phyloP scores from a whole-genome alignment of 2,113 vertebrate species.

The Cololabis saira region DNA sequence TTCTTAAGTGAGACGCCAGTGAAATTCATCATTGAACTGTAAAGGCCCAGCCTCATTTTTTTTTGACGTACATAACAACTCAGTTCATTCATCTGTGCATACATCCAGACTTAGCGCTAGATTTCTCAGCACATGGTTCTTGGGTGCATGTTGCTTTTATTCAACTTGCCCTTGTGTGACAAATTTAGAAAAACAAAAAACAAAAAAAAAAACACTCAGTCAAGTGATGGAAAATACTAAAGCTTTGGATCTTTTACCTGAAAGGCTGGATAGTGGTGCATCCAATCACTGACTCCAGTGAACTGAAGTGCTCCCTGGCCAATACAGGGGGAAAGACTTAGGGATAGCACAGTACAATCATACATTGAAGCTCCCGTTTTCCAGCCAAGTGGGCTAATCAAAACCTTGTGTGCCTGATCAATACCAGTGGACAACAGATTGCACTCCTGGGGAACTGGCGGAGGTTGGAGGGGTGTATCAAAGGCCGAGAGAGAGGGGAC shows the following conservation, averaged over 20 bases:
- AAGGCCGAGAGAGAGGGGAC: conserved; percentile 39
- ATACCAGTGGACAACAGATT: conserved; percentile 80
- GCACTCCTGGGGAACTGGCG: conserved; percentile 70
- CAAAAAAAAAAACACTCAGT: too few relatives aligned
- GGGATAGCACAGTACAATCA: conserved; percentile 58
- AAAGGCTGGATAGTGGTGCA: conserved; percentile 25
- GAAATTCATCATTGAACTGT: conserved; percentile 24
- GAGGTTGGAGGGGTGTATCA: conserved; percentile 66
- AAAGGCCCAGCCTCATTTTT: conserved; percentile 6
- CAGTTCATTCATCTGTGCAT: conserved; percentile 29
- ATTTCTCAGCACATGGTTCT: neutral
- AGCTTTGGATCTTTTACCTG: conserved; percentile 38
- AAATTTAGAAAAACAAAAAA: conserved; percentile 46
- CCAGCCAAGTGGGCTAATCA: conserved; percentile 81
- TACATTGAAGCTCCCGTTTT: conserved; percentile 58
- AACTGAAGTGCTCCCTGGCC: conserved; percentile 64
- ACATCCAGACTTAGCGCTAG: neutral
- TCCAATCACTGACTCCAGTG: conserved; percentile 69
- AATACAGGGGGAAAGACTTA: conserved; percentile 49
- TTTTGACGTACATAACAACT: conserved; percentile 9
- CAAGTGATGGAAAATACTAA: conserved; percentile 37
- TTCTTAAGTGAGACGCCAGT: conserved; percentile 14
- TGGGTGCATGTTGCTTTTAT: conserved; percentile 19
- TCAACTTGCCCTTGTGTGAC: conserved; percentile 40
- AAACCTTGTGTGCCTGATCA: conserved; percentile 76